A percentile compares a stretch with the other conserved stretches of the same genome.
Evolutionary conservation across 1,140 invertebrate genomes (phyloP).

Genomic region (Eulimnadia texana): DNA sequence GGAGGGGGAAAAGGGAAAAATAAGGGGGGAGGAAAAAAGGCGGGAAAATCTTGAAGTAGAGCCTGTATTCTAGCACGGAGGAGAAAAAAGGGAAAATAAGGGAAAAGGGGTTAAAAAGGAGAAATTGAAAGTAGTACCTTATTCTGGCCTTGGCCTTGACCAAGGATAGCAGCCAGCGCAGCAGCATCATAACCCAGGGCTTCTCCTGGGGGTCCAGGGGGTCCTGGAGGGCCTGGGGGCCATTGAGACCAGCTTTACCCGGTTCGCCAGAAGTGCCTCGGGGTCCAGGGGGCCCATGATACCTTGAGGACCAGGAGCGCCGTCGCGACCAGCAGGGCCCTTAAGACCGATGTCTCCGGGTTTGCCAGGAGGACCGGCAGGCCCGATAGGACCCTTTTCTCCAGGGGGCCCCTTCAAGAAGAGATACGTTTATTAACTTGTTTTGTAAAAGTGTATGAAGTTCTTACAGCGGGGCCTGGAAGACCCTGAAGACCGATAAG

Average conservation of each 20-base stretch:
- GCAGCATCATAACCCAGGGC: slow-evolving; percentile 50
- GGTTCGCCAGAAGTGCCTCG: slow-evolving; percentile 47
- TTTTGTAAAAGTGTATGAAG: not conserved
- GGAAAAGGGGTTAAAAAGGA: not conserved
- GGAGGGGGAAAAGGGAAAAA: no score
- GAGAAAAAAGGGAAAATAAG: not conserved
- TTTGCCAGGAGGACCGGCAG: slow-evolving; percentile 51
- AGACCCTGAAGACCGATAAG: slow-evolving; percentile 64
- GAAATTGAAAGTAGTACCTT: no score
- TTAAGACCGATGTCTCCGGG: slow-evolving; percentile 54
- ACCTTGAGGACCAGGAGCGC: slow-evolving; percentile 52
- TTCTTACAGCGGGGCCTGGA: slow-evolving; percentile 34
- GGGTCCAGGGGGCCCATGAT: slow-evolving; percentile 47
- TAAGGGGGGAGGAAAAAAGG: no score
- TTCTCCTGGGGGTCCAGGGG: slow-evolving; percentile 37
- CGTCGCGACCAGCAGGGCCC: slow-evolving; percentile 55
- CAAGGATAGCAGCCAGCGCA: slow-evolving; percentile 52
- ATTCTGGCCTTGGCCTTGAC: slow-evolving; percentile 35
- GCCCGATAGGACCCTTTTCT: slow-evolving; percentile 41
- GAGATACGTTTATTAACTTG: not conserved
- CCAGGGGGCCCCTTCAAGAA: slow-evolving; percentile 29
- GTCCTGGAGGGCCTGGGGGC: slow-evolving; percentile 55
- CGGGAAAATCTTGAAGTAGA: not conserved
- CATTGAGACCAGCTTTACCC: slow-evolving; percentile 48
- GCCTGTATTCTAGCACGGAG: no score